phyloP scores from a whole-genome alignment of 2,797 vertebrate species.

The Oreonectes daqikongensis region DNA sequence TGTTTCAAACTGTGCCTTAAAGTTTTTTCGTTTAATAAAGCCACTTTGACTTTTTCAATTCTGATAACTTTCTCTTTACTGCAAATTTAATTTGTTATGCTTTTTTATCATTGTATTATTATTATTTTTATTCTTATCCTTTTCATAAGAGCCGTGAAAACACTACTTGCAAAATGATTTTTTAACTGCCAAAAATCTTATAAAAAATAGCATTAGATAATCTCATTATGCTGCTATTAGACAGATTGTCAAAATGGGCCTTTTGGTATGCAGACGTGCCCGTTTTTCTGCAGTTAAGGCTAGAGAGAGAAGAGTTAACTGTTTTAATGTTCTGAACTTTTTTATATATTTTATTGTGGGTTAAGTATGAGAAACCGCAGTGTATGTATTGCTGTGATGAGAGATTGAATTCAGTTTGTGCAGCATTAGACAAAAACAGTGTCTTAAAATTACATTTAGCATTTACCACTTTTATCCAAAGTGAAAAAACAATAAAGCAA shows the following conservation, averaged over 20 bases:
- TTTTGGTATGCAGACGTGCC: neutral
- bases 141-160: neutral
- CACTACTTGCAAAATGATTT: neutral
- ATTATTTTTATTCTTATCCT: too few relatives aligned
- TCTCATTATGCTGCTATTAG: neutral
- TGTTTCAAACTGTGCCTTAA: constrained; percentile 49
- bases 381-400: neutral
- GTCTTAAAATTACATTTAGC: neutral
- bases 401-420: neutral
- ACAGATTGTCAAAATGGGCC: neutral
- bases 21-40: constrained; percentile 39
- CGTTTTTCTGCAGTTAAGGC: neutral
- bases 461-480: too few relatives aligned
- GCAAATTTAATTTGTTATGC: too few relatives aligned
- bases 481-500: too few relatives aligned
- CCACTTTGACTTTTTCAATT: neutral
- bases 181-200: neutral
- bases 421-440: neutral
- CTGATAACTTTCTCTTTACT: too few relatives aligned
- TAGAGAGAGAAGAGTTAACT: neutral
- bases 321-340: neutral
- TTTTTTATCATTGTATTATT: too few relatives aligned
- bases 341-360: neutral
- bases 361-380: neutral
- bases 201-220: neutral